phyloP scores from a whole-genome alignment of 2,113 vertebrate species.

The Ardeotis arabs region DNA sequence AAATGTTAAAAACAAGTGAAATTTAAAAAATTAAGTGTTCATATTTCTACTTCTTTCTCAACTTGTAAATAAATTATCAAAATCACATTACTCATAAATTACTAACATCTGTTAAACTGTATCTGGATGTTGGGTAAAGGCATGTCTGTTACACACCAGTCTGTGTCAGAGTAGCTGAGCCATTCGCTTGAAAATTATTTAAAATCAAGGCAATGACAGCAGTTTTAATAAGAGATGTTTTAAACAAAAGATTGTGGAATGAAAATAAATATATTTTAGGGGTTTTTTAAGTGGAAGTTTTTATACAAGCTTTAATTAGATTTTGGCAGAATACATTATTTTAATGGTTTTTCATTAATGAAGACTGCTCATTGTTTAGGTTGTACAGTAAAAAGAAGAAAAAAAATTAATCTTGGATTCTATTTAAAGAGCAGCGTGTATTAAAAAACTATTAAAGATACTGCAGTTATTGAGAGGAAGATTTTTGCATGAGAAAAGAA shows the following conservation, averaged over 20 bases:
- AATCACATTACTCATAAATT: neutral
- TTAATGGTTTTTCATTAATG: conserved; percentile 78
- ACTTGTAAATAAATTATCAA: neutral
- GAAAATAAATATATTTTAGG: conserved; percentile 46
- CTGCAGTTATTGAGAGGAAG: neutral
- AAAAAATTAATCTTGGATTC: conserved; percentile 61
- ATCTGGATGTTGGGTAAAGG: neutral
- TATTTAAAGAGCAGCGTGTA: conserved; percentile 57
- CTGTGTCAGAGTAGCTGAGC: neutral
- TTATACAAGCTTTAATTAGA: conserved; percentile 77
- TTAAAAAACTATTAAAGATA: conserved; percentile 50
- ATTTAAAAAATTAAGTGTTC: neutral
- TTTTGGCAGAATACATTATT: conserved; percentile 74
- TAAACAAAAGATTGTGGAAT: conserved; percentile 10
- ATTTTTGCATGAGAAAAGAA: conserved; percentile 26
- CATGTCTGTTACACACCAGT: neutral
- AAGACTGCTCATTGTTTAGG: conserved; percentile 68
- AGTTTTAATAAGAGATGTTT: conserved; percentile 54
- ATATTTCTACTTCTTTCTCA: neutral
- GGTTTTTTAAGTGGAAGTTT: neutral
- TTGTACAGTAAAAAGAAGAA: conserved; percentile 64
- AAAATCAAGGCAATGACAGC: neutral
- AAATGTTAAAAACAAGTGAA: neutral
- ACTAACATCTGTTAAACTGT: neutral
- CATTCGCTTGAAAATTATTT: neutral